These are phyloP conservation scores for Eristalis pertinax DNA, from an alignment of 2,888 invertebrate species.

Conservation along the genomic window DNA sequence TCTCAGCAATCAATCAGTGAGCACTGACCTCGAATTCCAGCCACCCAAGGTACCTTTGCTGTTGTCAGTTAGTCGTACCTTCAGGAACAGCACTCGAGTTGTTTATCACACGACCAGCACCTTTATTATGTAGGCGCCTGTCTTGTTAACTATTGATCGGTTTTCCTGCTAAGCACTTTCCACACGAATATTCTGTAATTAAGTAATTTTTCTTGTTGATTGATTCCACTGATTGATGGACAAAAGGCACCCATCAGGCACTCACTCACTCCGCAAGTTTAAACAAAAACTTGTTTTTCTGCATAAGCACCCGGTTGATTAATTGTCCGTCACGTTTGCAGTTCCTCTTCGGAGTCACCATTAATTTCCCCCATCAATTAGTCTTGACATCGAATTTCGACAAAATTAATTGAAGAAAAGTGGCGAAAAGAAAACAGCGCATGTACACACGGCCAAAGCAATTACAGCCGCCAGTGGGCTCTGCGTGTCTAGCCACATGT, in stretches of 20 bases:
- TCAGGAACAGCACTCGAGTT: background rate
- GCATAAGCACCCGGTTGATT: conserved; percentile 39
- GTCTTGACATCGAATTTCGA: conserved; percentile 45
- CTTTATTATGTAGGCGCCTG: conserved; percentile 33
- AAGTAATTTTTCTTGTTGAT: conserved; percentile 51
- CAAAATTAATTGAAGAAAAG: conserved; percentile 29
- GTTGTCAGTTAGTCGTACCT: background rate
- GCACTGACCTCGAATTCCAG: background rate
- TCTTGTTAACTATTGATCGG: conserved; percentile 19
- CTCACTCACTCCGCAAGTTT: conserved; percentile 24
- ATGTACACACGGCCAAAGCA: conserved; percentile 1
- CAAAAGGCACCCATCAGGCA: conserved; percentile 53
- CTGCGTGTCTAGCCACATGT: conserved; percentile 4
- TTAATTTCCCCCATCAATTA: conserved; percentile 43
- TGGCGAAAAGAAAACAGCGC: conserved; percentile 5
- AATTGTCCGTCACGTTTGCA: conserved; percentile 26
- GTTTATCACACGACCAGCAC: conserved; percentile 33
- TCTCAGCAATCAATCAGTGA: conserved; percentile 4
- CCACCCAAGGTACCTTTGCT: background rate
- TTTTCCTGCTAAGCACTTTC: conserved; percentile 13
- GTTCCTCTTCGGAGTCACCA: conserved; percentile 23
- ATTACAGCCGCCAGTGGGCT: conserved; percentile 4
- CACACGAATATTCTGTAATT: conserved; percentile 37
- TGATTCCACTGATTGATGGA: conserved; percentile 59
- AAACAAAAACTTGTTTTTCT: conserved; percentile 27